Evolutionary conservation across 2,888 invertebrate genomes (phyloP), one percentile per base, ranked within the genome.

Genomic region (Congeria kusceri): DNA sequence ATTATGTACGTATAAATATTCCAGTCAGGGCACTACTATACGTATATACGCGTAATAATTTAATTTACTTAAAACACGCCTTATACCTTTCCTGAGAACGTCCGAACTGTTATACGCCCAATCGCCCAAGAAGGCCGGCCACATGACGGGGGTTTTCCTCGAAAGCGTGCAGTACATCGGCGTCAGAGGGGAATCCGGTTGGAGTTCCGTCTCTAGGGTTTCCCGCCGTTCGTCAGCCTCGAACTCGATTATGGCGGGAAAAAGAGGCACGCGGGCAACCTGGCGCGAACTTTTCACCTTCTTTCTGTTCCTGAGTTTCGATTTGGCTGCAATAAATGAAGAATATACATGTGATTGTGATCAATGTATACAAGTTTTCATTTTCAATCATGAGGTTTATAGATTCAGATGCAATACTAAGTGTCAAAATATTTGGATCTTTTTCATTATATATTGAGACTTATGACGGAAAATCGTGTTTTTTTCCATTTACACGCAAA

Each of bases 101-200:
- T 78, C 76, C 25, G 70, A 68, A 3, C 46, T 56, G 23, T 67
- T 67, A 65, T 84, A 80, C 2, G 77, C 81, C 81, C 81, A 81
- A 44, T 84, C 79, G 3, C 81, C 81, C 2, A 90, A 76, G 62
- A 89, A 90, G 23, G 82, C 75, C 0, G 88, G 90, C 86, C 88
- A 87, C 28, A 80, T 86, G 64, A 83, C 80, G 0, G 87, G 77
- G 9, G 83, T 77, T 62, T 86, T 85, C 57, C 89, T 65, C 57
- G 85, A 88, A 65, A 86, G 82, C 49, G 83, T 87, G 67, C 88
- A 86, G 76, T 91, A 91, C 20, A 89, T 73, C 13, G 88, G 85
- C 7, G 90, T 88, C 59, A 91, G 75, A 27, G 91, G 91, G 1
- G 91, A 91, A 20, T 87, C 88, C 9, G 68, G 86, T 70, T 63